Conservation (phyloP, 2,113 vertebrate genomes). For the Urocynchramus pylzowi region DNA sequence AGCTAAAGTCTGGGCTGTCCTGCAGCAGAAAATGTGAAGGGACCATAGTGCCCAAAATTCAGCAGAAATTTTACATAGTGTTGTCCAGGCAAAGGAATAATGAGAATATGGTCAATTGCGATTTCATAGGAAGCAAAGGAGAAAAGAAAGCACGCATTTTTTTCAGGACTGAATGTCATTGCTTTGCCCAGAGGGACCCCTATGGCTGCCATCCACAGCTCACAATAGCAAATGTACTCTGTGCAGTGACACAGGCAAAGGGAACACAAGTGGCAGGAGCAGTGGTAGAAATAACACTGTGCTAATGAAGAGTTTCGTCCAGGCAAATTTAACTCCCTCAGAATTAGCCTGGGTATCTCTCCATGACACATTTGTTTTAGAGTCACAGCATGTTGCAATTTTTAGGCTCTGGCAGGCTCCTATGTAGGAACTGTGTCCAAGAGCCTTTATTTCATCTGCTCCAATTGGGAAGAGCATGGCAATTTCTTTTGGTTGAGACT, state of each 20-base stretch:
- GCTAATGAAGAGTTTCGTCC: background rate
- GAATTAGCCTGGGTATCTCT: conserved; percentile 21
- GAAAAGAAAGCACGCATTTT: background rate
- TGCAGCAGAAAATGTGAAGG: background rate
- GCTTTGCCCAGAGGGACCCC: background rate
- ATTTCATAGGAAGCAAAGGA: background rate
- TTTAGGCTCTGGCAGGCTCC: conserved; percentile 32
- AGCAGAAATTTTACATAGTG: background rate
- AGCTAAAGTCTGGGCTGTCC: background rate
- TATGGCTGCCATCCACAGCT: background rate
- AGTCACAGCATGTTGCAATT: conserved; percentile 43
- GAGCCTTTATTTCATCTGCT: conserved; percentile 27
- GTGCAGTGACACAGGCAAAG: background rate
- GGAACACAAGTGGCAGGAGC: background rate
- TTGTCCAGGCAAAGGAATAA: background rate
- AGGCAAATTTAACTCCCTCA: background rate
- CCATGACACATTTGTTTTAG: conserved; percentile 17
- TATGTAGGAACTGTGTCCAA: conserved; percentile 29
- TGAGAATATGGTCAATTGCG: background rate
- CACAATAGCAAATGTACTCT: accelerated
- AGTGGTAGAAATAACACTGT: background rate
- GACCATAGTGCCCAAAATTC: background rate
- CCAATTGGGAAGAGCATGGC: conserved; percentile 32
- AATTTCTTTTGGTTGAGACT: conserved; percentile 41
- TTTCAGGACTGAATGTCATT: background rate